Conservation (phyloP, 1,140 invertebrate species). For the Coelopa frigida region DNA sequence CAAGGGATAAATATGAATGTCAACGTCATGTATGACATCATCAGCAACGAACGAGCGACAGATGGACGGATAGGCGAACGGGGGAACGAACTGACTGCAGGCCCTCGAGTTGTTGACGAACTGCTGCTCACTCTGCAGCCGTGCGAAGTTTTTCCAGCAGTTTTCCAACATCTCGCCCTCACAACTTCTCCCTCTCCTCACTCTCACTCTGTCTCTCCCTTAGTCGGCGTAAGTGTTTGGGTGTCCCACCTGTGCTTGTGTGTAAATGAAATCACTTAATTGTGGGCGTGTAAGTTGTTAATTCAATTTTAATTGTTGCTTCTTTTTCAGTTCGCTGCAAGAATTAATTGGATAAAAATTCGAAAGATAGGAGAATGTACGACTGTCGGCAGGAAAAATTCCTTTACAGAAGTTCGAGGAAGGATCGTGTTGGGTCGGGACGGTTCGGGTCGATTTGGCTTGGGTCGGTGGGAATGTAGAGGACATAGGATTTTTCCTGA, state of each 20-base stretch:
- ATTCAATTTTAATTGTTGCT: constrained; percentile 9
- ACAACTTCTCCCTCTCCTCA: background rate
- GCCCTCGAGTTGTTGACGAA: background rate
- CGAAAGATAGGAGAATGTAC: background rate
- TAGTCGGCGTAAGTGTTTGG: background rate
- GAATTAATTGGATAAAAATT: background rate
- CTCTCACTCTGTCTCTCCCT: background rate
- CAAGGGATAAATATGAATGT: background rate
- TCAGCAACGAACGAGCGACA: too few species aligned
- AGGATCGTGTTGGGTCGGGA: background rate
- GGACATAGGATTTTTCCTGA: too few species aligned
- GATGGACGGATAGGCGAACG: too few species aligned
- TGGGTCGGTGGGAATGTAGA: too few species aligned
- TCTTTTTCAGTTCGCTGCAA: background rate
- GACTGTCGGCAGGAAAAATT: background rate
- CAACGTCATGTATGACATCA: background rate
- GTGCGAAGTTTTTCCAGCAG: background rate
- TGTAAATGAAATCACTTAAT: constrained; percentile 11
- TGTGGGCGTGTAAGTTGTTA: constrained; percentile 11
- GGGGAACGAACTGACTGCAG: too few species aligned
- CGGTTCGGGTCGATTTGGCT: background rate
- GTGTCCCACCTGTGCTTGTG: constrained; percentile 1
- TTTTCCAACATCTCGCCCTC: too few species aligned
- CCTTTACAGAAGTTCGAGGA: background rate
- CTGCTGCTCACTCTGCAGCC: background rate